Percentiles rank a stretch among this genome's conserved stretches.
Conservation (phyloP, 2,888 invertebrate species). For the Sepiola atlantica region DNA sequence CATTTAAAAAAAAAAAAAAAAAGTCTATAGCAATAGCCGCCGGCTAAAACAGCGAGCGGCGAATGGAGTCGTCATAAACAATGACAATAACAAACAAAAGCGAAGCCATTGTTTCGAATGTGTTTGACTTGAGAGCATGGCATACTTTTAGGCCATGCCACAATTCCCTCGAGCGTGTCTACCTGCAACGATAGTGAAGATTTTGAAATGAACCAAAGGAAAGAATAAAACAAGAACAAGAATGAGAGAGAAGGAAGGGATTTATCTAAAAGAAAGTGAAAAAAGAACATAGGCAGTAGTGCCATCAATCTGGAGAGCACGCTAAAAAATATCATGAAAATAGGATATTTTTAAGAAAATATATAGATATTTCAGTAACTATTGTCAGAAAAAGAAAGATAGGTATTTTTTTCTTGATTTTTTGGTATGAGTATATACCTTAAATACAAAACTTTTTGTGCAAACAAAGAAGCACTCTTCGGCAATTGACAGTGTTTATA, state of each 20-base stretch:
- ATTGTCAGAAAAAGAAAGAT: neutral
- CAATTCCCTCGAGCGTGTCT: neutral
- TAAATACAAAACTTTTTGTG: too few species aligned
- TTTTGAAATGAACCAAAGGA: neutral
- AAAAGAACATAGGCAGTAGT: neutral
- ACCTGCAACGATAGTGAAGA: neutral
- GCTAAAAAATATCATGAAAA: neutral
- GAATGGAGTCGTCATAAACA: conserved; percentile 24
- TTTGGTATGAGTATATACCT: too few species aligned
- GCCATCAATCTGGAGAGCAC: neutral
- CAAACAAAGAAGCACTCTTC: too few species aligned
- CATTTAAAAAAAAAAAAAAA: neutral
- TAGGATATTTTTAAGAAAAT: too few species aligned
- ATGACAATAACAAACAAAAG: neutral
- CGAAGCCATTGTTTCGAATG: conserved; percentile 32
- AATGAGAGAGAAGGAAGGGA: neutral
- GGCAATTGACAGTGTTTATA: too few species aligned
- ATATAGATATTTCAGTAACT: too few species aligned
- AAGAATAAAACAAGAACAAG: neutral
- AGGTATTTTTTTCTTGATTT: too few species aligned
- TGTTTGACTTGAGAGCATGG: conserved; percentile 5
- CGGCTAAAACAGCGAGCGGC: neutral
- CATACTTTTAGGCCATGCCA: neutral
- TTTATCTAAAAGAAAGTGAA: neutral
- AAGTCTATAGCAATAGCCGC: neutral